Evolutionary conservation across 2,888 invertebrate species (phyloP).

Genomic region (Yponomeuta evonymella): DNA sequence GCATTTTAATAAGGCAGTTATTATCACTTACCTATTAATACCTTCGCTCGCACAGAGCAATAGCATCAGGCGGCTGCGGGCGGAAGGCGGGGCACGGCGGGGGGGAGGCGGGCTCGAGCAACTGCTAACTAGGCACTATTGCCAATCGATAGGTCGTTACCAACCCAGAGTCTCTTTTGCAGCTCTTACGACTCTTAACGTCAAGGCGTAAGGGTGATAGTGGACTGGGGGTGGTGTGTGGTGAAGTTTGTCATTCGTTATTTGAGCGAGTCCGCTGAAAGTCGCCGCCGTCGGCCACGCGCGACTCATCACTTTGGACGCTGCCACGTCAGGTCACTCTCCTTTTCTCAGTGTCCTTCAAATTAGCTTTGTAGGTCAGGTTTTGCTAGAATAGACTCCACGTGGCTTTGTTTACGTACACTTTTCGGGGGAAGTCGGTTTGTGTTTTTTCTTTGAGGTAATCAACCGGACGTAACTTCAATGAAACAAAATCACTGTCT

Average conservation of each 20-base stretch:
- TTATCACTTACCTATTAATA: background rate
- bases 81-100: constrained; percentile 25
- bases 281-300: constrained; percentile 28
- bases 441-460: background rate
- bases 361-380: constrained; percentile 77
- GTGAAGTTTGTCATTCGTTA: constrained; percentile 8
- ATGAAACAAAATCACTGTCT: too few species aligned
- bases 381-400: constrained; percentile 58
- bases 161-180: constrained; percentile 20
- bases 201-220: background rate
- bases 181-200: background rate
- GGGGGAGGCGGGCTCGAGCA: constrained; percentile 32
- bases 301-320: constrained; percentile 75
- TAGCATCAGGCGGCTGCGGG: background rate
- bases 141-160: constrained; percentile 75
- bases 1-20: background rate
- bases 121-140: constrained; percentile 72
- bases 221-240: background rate
- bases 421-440: constrained; percentile 28
- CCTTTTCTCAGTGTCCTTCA: constrained; percentile 77
- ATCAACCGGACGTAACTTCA: background rate
- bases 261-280: constrained; percentile 11
- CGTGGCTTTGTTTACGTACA: constrained; percentile 70
- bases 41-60: background rate
- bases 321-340: constrained; percentile 75